phyloP scores from a whole-genome alignment of 92 coral and sea anemone genomes.

The Siderastrea radians region DNA sequence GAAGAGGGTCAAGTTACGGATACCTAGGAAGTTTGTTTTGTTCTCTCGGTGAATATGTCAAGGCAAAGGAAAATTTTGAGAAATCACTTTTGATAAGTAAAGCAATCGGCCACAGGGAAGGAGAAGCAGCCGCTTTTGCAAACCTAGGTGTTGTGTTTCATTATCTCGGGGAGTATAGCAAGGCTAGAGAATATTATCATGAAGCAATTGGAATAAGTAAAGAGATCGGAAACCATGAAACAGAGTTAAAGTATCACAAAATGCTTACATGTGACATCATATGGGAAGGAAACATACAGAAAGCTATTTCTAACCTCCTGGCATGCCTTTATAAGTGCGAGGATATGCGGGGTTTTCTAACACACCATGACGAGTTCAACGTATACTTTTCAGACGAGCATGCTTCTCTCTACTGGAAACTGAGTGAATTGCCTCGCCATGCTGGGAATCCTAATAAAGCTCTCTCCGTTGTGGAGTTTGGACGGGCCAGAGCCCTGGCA shows the following conservation, averaged over 20 bases:
- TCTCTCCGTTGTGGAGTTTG: background rate
- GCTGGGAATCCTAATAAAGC: background rate
- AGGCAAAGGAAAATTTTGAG: background rate
- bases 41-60: no score
- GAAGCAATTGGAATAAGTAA: background rate
- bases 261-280: background rate
- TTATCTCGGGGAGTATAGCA: background rate
- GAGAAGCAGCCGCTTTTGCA: background rate
- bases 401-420: background rate
- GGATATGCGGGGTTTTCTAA: background rate
- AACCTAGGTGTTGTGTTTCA: background rate
- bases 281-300: background rate
- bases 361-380: background rate
- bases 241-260: background rate
- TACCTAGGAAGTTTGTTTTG: no score
- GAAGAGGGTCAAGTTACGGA: no score
- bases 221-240: background rate
- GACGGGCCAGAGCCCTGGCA: no score
- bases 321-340: background rate
- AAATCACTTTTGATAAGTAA: background rate
- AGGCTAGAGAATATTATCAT: background rate
- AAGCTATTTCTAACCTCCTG: background rate
- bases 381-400: background rate
- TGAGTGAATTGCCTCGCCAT: background rate
- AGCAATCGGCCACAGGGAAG: background rate